A percentile compares a stretch with the other conserved stretches of the same genome.
Conservation (phyloP, 2,888 invertebrate species). For the Hydrotaea cyrtoneurina region DNA sequence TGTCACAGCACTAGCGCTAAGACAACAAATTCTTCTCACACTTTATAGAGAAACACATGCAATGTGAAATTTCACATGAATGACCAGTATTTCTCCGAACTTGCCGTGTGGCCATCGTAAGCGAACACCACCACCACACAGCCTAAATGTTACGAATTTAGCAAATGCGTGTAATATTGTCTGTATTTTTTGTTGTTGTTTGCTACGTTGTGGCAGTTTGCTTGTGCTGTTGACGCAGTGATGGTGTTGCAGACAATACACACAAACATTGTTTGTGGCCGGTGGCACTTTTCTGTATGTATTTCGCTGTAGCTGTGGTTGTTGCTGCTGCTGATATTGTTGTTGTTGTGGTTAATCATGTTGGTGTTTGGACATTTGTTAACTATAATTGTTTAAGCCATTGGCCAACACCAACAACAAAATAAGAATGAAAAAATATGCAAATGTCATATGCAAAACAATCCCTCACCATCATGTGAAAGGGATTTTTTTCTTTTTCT, state of each 20-base stretch:
- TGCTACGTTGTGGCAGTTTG: background rate
- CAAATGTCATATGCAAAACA: slow-evolving; percentile 62
- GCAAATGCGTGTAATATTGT: slow-evolving; percentile 65
- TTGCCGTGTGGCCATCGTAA: background rate
- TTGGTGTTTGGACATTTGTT: slow-evolving; percentile 68
- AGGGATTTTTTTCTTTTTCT: slow-evolving; percentile 35
- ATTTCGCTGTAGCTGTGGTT: background rate
- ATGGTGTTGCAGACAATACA: slow-evolving; percentile 46
- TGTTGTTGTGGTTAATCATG: slow-evolving; percentile 63
- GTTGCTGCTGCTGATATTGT: slow-evolving; percentile 11
- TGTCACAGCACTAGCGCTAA: too few relatives aligned
- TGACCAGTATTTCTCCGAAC: background rate
- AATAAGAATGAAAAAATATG: slow-evolving; percentile 54
- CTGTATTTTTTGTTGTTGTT: slow-evolving; percentile 35
- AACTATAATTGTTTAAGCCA: slow-evolving; percentile 68
- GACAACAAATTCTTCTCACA: too few relatives aligned
- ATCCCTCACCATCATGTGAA: slow-evolving; percentile 39
- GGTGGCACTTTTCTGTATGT: slow-evolving; percentile 59
- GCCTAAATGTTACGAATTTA: slow-evolving; percentile 58
- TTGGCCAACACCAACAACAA: slow-evolving; percentile 61
- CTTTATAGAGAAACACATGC: too few relatives aligned
- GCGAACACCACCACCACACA: background rate
- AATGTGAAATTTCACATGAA: too few relatives aligned
- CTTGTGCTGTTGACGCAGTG: background rate
- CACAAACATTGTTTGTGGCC: slow-evolving; percentile 57